Conservation (phyloP, 2,113 vertebrate species). For the Colaptes auratus region DNA sequence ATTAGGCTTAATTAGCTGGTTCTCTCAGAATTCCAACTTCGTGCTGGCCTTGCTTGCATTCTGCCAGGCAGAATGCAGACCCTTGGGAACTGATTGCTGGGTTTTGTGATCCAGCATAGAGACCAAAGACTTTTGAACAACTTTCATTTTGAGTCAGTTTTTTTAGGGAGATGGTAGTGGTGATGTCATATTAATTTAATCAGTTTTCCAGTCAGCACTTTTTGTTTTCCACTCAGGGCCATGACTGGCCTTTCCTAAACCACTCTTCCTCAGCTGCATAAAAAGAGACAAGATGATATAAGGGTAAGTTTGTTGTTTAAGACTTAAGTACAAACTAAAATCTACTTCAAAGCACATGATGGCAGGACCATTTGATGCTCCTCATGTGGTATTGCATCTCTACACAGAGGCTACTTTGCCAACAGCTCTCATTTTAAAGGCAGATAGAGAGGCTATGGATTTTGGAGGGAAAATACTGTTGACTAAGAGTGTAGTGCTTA, state of each 20-base stretch:
- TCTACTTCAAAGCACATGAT: not conserved
- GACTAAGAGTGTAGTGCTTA: not conserved
- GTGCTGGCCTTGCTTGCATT: not conserved
- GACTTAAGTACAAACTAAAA: conserved; percentile 1
- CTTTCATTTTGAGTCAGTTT: not conserved
- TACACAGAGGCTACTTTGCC: not conserved
- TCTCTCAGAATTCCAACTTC: not conserved
- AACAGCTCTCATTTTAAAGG: not conserved
- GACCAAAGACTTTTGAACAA: not conserved
- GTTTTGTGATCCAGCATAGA: not conserved
- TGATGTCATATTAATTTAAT: not conserved
- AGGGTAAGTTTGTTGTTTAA: not conserved
- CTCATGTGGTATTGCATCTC: not conserved
- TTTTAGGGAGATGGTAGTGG: not conserved
- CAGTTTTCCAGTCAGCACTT: not conserved
- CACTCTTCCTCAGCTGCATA: not conserved
- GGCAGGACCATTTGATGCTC: not conserved
- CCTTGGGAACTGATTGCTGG: not conserved
- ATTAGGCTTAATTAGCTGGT: not conserved
- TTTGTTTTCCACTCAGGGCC: not conserved
- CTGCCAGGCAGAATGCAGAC: not conserved
- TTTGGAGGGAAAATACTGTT: not conserved
- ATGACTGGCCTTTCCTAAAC: not conserved
- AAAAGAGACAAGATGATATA: not conserved
- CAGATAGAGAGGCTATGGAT: not conserved